Conservation (phyloP, 2,888 invertebrate genomes). For the Bembecia ichneumoniformis region DNA sequence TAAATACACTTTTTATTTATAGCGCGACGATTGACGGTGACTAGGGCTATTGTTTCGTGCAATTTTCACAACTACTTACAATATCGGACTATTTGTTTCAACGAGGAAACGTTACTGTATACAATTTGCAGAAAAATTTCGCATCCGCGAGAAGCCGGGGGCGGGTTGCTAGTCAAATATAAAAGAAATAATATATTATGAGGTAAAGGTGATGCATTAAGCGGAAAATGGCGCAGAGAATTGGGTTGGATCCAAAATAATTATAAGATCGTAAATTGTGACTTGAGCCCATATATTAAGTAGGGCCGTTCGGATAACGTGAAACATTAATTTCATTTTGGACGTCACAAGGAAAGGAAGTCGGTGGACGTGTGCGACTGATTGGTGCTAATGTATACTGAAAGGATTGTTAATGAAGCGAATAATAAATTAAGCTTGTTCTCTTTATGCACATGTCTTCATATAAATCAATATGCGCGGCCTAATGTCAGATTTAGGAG, state of each 20-base stretch:
- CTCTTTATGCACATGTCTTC: not conserved
- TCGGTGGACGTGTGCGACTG: slow-evolving; percentile 15
- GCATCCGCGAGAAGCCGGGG: too few species aligned
- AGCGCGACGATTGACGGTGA: not conserved
- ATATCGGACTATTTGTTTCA: too few species aligned
- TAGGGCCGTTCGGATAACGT: slow-evolving; percentile 16
- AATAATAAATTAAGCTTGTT: slow-evolving; percentile 3
- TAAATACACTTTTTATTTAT: not conserved
- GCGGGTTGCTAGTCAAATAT: too few species aligned
- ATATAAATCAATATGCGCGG: too few species aligned
- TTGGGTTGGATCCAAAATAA: slow-evolving; percentile 53
- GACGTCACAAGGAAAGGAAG: slow-evolving; percentile 32
- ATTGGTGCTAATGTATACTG: slow-evolving; percentile 1
- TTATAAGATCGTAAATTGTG: slow-evolving; percentile 42
- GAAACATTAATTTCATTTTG: slow-evolving; percentile 20
- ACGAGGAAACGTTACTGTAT: too few species aligned
- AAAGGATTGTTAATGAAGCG: slow-evolving; percentile 5
- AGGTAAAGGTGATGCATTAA: not conserved
- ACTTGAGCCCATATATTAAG: slow-evolving; percentile 22
- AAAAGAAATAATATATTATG: too few species aligned
- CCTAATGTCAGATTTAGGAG: too few species aligned
- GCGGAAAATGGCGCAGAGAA: slow-evolving; percentile 9
- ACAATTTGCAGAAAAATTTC: too few species aligned
- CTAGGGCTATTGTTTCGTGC: not conserved
- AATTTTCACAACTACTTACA: not conserved